Conservation (phyloP, 2,113 vertebrate genomes). For the Larimichthys polyactis region DNA sequence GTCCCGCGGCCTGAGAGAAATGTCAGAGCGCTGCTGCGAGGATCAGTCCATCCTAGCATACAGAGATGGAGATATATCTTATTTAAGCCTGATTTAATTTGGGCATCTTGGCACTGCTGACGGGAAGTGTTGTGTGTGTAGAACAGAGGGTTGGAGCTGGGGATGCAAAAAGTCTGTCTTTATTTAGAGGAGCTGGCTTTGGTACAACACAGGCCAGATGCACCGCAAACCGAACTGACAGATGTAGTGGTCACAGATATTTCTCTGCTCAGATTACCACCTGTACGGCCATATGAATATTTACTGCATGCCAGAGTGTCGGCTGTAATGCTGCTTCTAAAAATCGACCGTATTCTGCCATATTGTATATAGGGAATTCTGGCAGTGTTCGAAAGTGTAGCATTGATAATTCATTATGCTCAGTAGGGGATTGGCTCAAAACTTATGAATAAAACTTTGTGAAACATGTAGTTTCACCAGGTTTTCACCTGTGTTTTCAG, state of each 20-base stretch:
- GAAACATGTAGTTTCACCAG: slow-evolving; percentile 53
- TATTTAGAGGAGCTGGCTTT: slow-evolving; percentile 71
- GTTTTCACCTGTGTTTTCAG: slow-evolving; percentile 21
- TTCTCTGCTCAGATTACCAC: slow-evolving; percentile 69
- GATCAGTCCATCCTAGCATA: slow-evolving; percentile 70
- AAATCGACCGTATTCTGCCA: slow-evolving; percentile 37
- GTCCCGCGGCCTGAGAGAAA: slow-evolving; percentile 75
- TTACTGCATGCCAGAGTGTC: slow-evolving; percentile 44
- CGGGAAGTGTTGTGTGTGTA: slow-evolving; percentile 55
- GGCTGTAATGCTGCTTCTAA: slow-evolving; percentile 29
- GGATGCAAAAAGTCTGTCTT: slow-evolving; percentile 68
- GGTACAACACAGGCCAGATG: slow-evolving; percentile 72
- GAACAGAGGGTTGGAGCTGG: slow-evolving; percentile 58
- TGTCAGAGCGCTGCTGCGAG: slow-evolving; percentile 72
- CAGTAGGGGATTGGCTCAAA: slow-evolving; percentile 54
- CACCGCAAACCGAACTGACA: slow-evolving; percentile 65
- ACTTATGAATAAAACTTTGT: slow-evolving; percentile 70
- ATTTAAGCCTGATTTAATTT: slow-evolving; percentile 82
- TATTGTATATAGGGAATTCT: slow-evolving; percentile 37
- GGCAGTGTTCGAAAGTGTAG: slow-evolving; percentile 49
- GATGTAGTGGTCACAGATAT: slow-evolving; percentile 76
- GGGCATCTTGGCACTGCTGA: slow-evolving; percentile 58
- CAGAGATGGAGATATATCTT: slow-evolving; percentile 75
- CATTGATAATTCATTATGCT: slow-evolving; percentile 75
- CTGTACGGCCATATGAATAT: slow-evolving; percentile 71